These are phyloP conservation scores for Xerus inauris DNA, from an alignment of 2,113 vertebrate genomes.

Conservation along the genomic window DNA sequence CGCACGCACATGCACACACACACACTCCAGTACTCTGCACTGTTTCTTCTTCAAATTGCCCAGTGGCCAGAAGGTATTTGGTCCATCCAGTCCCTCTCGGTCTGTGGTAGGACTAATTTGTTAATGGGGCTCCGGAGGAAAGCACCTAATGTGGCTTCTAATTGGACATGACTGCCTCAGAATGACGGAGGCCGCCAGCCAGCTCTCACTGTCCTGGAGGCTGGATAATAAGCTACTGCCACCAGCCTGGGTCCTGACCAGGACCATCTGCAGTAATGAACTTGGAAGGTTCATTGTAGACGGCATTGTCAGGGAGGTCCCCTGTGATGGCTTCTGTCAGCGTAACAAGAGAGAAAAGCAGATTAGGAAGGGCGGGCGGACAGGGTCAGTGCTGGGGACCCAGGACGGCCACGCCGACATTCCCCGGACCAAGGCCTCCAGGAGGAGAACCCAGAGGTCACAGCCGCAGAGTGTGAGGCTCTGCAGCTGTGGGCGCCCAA, in stretches of 20 bases:
- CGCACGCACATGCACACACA: background rate
- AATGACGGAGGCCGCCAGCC: slow-evolving; percentile 86
- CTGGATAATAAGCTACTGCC: slow-evolving; percentile 90
- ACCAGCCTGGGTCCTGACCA: slow-evolving; percentile 86
- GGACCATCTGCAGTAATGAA: slow-evolving; percentile 89
- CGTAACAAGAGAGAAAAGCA: slow-evolving; percentile 67
- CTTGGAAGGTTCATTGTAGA: slow-evolving; percentile 88
- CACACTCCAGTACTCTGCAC: slow-evolving; percentile 57
- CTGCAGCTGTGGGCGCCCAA: background rate
- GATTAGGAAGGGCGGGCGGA: background rate
- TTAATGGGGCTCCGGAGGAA: slow-evolving; percentile 89
- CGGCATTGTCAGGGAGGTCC: slow-evolving; percentile 83
- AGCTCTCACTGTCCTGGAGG: slow-evolving; percentile 88
- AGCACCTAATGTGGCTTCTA: slow-evolving; percentile 85
- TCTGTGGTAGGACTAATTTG: slow-evolving; percentile 91
- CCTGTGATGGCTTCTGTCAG: slow-evolving; percentile 86
- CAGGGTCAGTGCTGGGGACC: slow-evolving; percentile 8
- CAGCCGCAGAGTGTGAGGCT: slow-evolving; percentile 57
- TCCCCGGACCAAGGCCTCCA: slow-evolving; percentile 73
- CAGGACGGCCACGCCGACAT: slow-evolving; percentile 77
- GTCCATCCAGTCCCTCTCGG: slow-evolving; percentile 86
- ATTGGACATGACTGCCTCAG: slow-evolving; percentile 90
- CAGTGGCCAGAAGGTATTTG: slow-evolving; percentile 87
- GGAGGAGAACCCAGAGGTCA: slow-evolving; percentile 80
- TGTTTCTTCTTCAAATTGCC: slow-evolving; percentile 87